Evolutionary conservation across 23 tunicate species (phyloP).

Genomic region (Ascidia mentula): DNA sequence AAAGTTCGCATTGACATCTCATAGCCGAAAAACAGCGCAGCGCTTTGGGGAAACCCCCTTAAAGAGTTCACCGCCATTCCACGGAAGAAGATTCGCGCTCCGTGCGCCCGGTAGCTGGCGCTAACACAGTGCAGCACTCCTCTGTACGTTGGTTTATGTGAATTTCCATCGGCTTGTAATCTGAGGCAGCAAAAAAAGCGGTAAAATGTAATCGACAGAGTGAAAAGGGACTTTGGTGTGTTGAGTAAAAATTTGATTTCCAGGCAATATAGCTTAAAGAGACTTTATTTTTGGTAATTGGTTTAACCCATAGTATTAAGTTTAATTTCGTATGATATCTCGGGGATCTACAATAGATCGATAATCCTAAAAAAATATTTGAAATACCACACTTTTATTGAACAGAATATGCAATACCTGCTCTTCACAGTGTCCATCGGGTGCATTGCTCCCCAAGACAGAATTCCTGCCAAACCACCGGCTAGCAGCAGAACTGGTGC

Average conservation of each 20-base stretch:
- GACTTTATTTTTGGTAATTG: neutral
- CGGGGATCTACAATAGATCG: neutral
- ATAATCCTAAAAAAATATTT: neutral
- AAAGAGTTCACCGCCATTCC: constrained; percentile 79
- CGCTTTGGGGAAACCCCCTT: constrained; percentile 97
- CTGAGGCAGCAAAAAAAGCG: constrained; percentile 23
- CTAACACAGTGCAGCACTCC: constrained; percentile 56
- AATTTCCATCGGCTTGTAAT: constrained; percentile 57
- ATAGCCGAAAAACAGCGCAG: constrained; percentile 80
- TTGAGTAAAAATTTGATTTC: too few relatives aligned
- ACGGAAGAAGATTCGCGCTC: constrained; percentile 53
- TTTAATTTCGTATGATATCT: too few relatives aligned
- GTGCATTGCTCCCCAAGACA: constrained; percentile 92
- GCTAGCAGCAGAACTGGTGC: constrained; percentile 38
- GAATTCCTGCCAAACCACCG: constrained; percentile 83
- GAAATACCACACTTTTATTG: neutral
- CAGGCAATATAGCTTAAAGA: neutral
- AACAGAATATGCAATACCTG: constrained; percentile 46
- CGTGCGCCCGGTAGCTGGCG: constrained; percentile 37
- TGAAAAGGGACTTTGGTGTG: too few relatives aligned
- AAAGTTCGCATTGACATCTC: constrained; percentile 58
- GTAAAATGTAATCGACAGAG: too few relatives aligned
- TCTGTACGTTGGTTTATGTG: constrained; percentile 17
- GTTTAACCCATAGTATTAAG: neutral
- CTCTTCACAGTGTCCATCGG: constrained; percentile 89